Base-by-base conservation (phyloP, 30 jellyfish, hydroid and myxozoan genomes). In the Nemopilema nomurai region DNA sequence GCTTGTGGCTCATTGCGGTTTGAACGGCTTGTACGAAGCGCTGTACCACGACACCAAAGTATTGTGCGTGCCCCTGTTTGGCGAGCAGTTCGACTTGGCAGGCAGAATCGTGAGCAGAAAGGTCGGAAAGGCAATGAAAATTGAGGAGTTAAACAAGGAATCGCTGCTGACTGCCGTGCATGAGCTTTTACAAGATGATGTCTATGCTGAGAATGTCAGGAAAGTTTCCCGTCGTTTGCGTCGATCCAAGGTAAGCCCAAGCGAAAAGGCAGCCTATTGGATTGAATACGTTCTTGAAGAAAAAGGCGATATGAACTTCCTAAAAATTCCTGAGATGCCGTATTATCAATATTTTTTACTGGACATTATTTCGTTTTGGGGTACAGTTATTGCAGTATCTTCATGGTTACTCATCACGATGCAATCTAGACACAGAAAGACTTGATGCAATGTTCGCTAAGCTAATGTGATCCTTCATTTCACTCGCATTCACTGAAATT, bases 1-100 rank as follows among this genome's bases (percentile, higher is more conserved):
- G 67, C 79, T 89, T 41, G 52, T 89, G 18, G 67, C 97, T 23
- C 97, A 89, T 53, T 89, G 97, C 49, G 97, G 97, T 30, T 69
- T 67, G 51, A 89, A 89, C 86, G 77, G 97, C 52, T 51, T 89
- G 30, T 89, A 89, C 86, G 97, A 89, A 81, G 87, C 97, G 9
- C 76, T 89, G 8, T 89, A 89, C 76, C 90, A 89, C 66, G 51
- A 64, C 51, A 87, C 89, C 0, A 85, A 64, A 9, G 86, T 80
- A 32, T 28, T 89, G 1, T 89, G 97, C 73, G 63, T 89, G 49
- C 97, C 97, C 18, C 65, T 89, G 68, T 89, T 80, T 50, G 97
- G 97, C 1, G 97, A 89, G 64, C 97, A 89, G 69, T 89, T 81
- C 68, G 90, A 80, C 71, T 71, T 62, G 53, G 96, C 96, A 0